Conservation (phyloP, 2,797 vertebrate species). For the Gallirallus australis region DNA sequence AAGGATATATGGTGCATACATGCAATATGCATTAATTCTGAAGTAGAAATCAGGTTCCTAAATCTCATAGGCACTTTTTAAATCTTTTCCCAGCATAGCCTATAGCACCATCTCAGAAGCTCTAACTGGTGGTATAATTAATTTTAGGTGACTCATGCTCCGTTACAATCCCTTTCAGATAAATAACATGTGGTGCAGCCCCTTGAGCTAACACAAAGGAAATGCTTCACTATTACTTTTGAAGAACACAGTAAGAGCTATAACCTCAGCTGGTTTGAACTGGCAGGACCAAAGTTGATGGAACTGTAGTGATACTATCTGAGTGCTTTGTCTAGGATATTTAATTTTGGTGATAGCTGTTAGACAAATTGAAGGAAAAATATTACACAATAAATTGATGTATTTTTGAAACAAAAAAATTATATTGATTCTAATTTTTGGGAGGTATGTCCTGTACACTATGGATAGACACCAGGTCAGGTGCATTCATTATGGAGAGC, state of each 20-base stretch:
- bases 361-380: neutral
- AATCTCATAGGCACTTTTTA: neutral
- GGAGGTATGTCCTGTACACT: neutral
- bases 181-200: neutral
- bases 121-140: neutral
- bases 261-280: neutral
- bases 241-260: neutral
- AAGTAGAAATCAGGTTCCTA: neutral
- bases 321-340: neutral
- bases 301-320: neutral
- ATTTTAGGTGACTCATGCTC: neutral
- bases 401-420: neutral
- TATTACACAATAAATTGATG: neutral
- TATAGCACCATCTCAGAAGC: neutral
- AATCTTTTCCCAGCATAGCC: neutral
- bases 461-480: neutral
- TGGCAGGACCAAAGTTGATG: neutral
- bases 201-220: neutral
- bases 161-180: neutral
- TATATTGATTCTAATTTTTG: neutral
- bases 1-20: neutral
- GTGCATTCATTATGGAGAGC: neutral
- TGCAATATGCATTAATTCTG: neutral
- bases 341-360: neutral
- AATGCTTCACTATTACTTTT: neutral